Evolutionary conservation across 2,888 invertebrate genomes (phyloP), one percentile per base, ranked within the genome.

Genomic region (Tenthredo scrophulariae): DNA sequence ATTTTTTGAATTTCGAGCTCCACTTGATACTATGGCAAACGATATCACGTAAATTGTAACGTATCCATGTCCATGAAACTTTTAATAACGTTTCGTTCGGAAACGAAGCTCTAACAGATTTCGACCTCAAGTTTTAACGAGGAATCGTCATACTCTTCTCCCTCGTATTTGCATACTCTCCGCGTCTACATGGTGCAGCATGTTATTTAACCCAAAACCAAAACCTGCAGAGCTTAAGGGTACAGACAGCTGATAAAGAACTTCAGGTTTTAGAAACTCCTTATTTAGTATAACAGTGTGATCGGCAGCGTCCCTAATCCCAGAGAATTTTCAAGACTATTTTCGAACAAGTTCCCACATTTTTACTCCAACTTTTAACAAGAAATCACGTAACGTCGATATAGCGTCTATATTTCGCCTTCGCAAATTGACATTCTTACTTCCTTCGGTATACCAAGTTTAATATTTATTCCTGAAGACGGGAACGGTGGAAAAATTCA

Each of bases 361-460:
- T 62, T 62, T 40, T 62, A 22, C 40, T 40, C 40, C 40, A 80
- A 80, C 58, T 80, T 80, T 62, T 80, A 80, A 80, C 62, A 62
- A 80, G 80, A 80, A 80, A 80, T 62, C 62, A 40, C 33, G 13
- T 1, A 7, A 4, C 22, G 37, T 26, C 2, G 50, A 22, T 15
- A 54, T 54, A 46, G 33, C 13, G 40, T 43, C 15, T 77, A 54
- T 54, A 77, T 54, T 18, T 26, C 54, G 50, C 46, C 13, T 43
- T 43, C 7, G 22, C 43, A 22, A 40, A 43, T 74, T 74, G 18
- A 74, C 72, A 43, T 74, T 74, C 43, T 74, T 43, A 74, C 43
- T 74, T 74, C n/a, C 43, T 70, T 43, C 37, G n/a, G 33, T 22
- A 4, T 22, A 74, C 43, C 22, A 43, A 10, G 72, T 33, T 77